Evolutionary conservation across 2,113 vertebrate species (phyloP).

Genomic region (Tangachromis dhanisi): DNA sequence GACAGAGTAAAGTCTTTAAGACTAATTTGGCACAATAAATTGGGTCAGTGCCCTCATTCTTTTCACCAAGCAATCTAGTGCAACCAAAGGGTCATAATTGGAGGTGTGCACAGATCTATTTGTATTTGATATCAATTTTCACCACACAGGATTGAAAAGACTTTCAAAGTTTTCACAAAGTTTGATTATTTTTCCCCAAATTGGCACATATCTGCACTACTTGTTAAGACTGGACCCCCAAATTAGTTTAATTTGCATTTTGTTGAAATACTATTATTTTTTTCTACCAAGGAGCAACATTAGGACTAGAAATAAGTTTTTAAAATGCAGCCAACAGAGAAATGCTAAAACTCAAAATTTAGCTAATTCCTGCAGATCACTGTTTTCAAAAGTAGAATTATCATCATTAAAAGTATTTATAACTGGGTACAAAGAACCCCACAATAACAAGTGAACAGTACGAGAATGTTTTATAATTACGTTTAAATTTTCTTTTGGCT

Average conservation of each 20-base stretch:
- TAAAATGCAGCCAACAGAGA: background rate
- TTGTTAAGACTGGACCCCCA: fast-evolving
- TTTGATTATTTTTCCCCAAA: background rate
- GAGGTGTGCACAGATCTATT: background rate
- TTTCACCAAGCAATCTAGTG: background rate
- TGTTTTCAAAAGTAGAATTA: fast-evolving
- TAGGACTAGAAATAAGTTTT: background rate
- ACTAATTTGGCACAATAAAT: background rate
- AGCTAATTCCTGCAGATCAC: background rate
- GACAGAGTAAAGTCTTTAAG: background rate
- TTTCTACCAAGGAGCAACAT: background rate
- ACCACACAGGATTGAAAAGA: background rate
- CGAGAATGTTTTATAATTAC: background rate
- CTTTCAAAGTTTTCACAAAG: background rate
- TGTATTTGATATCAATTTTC: fast-evolving
- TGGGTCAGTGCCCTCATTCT: background rate
- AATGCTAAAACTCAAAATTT: background rate
- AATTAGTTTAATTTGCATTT: background rate
- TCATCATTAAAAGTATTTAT: background rate
- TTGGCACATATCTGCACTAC: background rate
- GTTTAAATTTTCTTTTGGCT: background rate
- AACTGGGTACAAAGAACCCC: background rate
- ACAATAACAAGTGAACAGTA: background rate
- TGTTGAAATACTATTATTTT: background rate
- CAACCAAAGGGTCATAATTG: background rate